phyloP scores from a whole-genome alignment of 2,113 vertebrate species.

The Gavialis gangeticus region DNA sequence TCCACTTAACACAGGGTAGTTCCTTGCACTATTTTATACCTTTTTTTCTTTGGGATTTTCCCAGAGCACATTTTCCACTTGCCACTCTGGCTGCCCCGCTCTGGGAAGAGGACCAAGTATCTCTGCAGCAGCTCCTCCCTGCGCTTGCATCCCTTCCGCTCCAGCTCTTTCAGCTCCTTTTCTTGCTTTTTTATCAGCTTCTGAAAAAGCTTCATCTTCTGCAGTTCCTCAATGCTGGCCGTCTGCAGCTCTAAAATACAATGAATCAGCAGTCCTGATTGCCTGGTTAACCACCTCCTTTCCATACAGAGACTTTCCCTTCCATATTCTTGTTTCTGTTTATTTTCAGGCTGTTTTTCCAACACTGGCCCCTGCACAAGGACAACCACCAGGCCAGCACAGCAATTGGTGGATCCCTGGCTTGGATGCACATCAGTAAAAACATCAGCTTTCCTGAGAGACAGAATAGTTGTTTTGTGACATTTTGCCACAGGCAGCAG shows the following conservation, averaged over 20 bases:
- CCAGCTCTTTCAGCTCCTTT: constrained; percentile 90
- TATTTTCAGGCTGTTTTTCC: neutral
- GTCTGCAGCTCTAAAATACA: constrained; percentile 84
- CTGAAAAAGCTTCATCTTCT: constrained; percentile 87
- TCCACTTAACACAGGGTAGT: neutral
- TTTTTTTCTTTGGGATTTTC: constrained; percentile 80
- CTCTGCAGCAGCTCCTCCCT: constrained; percentile 89
- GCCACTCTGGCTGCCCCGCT: constrained; percentile 64
- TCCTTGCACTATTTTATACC: constrained; percentile 58
- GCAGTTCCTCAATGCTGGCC: constrained; percentile 86
- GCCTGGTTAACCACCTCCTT: neutral
- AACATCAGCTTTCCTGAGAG: neutral
- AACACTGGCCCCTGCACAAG: neutral
- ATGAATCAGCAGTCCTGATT: neutral
- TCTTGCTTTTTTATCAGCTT: constrained; percentile 93
- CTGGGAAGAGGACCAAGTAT: constrained; percentile 77
- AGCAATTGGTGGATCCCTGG: neutral
- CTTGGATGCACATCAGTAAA: neutral
- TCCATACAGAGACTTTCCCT: neutral
- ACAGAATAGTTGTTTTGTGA: neutral
- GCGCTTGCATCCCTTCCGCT: constrained; percentile 87
- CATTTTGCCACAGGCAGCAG: neutral
- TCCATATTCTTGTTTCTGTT: neutral
- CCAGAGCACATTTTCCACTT: constrained; percentile 66
- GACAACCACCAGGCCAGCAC: neutral